These are phyloP conservation scores for Condylura cristata DNA, from an alignment of 2,113 vertebrate genomes.

Conservation along the genomic window DNA sequence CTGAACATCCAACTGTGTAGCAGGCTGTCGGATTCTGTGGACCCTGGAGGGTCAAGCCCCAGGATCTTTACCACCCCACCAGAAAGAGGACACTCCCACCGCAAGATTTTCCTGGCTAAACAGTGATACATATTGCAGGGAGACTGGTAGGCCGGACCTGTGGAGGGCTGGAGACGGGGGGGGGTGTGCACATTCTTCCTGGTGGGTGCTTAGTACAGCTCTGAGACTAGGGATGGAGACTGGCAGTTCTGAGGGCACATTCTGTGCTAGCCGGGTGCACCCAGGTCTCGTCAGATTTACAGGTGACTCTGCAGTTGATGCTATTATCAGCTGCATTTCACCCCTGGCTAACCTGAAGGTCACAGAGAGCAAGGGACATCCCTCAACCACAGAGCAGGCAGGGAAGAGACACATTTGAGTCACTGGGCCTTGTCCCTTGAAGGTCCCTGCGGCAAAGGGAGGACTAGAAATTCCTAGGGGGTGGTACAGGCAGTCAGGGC, in stretches of 20 bases:
- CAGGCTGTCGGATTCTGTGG: not conserved
- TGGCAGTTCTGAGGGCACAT: accelerated
- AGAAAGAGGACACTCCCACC: not conserved
- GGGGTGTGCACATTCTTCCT: accelerated
- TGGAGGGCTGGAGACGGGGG: accelerated
- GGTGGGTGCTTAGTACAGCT: not conserved
- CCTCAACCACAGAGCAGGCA: not conserved
- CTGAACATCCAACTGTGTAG: not conserved
- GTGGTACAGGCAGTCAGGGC: accelerated
- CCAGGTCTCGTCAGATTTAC: not conserved
- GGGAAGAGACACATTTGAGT: too few species aligned
- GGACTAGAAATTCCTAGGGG: not conserved
- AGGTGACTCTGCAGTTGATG: not conserved
- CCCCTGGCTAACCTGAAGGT: not conserved
- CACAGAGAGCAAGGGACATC: not conserved
- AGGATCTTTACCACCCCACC: not conserved
- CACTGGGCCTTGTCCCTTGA: not conserved
- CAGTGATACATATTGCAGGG: not conserved
- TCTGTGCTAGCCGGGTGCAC: not conserved
- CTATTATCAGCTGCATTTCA: not conserved
- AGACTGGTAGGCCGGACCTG: not conserved
- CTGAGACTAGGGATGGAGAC: not conserved
- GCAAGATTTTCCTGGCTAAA: too few species aligned
- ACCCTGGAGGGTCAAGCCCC: not conserved
- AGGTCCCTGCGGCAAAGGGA: not conserved